These are phyloP conservation scores for Calidris pygmaea DNA, from an alignment of 2,113 vertebrate genomes.

Conservation along the genomic window DNA sequence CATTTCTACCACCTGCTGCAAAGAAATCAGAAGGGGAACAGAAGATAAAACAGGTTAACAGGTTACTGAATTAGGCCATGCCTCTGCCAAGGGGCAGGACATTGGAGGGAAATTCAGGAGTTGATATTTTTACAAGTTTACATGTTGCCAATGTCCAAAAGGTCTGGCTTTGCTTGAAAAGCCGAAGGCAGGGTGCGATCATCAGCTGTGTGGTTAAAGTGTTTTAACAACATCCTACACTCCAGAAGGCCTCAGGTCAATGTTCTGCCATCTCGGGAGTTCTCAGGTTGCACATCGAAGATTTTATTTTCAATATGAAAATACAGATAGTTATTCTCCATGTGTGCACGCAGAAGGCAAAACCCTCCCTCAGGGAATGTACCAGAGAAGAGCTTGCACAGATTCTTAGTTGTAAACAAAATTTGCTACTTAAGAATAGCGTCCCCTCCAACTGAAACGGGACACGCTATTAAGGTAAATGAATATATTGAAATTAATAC, in stretches of 20 bases:
- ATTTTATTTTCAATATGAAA: not conserved
- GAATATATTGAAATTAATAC: not conserved
- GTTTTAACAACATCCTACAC: not conserved
- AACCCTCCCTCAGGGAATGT: not conserved
- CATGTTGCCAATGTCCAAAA: not conserved
- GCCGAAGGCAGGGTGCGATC: not conserved
- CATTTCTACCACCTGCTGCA: not conserved
- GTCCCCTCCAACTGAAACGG: not conserved
- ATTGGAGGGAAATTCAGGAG: not conserved
- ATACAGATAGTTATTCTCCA: not conserved
- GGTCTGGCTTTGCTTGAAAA: not conserved
- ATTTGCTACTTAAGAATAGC: not conserved
- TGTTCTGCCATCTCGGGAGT: not conserved
- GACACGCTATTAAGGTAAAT: not conserved
- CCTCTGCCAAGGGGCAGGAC: not conserved
- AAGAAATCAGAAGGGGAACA: not conserved
- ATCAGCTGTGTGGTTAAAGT: not conserved
- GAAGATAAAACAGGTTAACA: not conserved
- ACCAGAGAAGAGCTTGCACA: not conserved
- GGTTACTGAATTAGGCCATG: not conserved
- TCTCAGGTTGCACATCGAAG: not conserved
- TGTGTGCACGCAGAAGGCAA: not conserved
- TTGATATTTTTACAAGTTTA: not conserved
- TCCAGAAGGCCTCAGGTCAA: not conserved
- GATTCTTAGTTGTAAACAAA: not conserved